Conservation (phyloP, 2,888 invertebrate species). For the Amphimallon solstitiale region DNA sequence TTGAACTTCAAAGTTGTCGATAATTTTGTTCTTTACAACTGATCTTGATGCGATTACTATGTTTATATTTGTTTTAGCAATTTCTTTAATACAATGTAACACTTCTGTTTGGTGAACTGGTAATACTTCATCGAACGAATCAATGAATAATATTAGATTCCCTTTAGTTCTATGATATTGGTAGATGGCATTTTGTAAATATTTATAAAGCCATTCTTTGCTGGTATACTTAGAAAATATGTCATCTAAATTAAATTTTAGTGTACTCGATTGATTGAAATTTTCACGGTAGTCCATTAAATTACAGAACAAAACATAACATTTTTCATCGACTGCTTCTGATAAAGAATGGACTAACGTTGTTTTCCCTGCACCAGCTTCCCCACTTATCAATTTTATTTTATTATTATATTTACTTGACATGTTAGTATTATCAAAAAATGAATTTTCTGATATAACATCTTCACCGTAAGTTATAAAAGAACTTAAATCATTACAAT, state of each 20-base stretch:
- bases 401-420: neutral
- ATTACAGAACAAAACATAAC: conserved; percentile 7
- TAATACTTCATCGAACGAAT: conserved; percentile 16
- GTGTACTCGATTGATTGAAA: too few species aligned
- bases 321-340: neutral
- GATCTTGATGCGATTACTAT: conserved; percentile 8
- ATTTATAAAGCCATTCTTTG: conserved; percentile 2
- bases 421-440: too few species aligned
- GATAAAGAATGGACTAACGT: neutral
- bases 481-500: neutral
- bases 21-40: neutral
- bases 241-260: neutral
- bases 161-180: neutral
- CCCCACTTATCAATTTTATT: neutral
- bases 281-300: too few species aligned
- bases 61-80: neutral
- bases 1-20: conserved; percentile 19
- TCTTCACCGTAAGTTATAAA: neutral
- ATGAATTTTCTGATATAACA: neutral
- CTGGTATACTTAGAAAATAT: conserved; percentile 1
- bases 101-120: conserved; percentile 9
- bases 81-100: neutral
- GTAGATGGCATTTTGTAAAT: neutral
- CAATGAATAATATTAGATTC: conserved; percentile 1
- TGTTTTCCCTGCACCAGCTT: conserved; percentile 15